These are phyloP conservation scores for Pachypeltis micranthus DNA, from an alignment of 1,140 invertebrate species.

Conservation along the genomic window DNA sequence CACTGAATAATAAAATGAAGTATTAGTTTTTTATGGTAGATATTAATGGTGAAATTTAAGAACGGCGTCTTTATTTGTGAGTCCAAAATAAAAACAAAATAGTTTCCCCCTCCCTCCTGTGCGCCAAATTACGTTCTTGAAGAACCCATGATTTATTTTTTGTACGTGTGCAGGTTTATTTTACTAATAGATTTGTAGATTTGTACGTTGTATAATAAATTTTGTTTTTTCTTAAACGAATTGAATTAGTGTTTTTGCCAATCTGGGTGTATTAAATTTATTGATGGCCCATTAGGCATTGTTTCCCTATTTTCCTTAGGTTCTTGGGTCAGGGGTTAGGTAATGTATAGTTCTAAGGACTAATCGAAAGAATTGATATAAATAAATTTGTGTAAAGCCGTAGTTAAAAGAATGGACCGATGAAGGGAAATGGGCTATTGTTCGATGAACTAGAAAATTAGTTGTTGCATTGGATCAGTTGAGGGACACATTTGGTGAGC, in stretches of 20 bases:
- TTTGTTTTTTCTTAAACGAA: neutral
- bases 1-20: neutral
- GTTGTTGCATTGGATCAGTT: too few species aligned
- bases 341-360: too few species aligned
- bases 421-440: too few species aligned
- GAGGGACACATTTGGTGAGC: too few species aligned
- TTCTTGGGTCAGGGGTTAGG: neutral
- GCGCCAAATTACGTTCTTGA: too few species aligned
- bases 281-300: neutral
- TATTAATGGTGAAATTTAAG: neutral
- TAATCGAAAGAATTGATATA: too few species aligned
- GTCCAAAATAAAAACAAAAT: neutral
- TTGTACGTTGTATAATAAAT: slow-evolving; percentile 7
- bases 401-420: too few species aligned
- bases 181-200: slow-evolving; percentile 6
- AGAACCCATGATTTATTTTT: neutral
- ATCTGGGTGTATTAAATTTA: neutral
- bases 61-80: neutral
- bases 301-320: neutral
- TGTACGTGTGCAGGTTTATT: slow-evolving; percentile 1
- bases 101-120: too few species aligned
- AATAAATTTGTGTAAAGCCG: too few species aligned
- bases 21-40: neutral
- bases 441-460: too few species aligned
- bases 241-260: neutral